Percentiles rank a stretch among this genome's conserved stretches.
Evolutionary conservation across 2,113 vertebrate genomes (phyloP).

Genomic region (Scolopax mira): DNA sequence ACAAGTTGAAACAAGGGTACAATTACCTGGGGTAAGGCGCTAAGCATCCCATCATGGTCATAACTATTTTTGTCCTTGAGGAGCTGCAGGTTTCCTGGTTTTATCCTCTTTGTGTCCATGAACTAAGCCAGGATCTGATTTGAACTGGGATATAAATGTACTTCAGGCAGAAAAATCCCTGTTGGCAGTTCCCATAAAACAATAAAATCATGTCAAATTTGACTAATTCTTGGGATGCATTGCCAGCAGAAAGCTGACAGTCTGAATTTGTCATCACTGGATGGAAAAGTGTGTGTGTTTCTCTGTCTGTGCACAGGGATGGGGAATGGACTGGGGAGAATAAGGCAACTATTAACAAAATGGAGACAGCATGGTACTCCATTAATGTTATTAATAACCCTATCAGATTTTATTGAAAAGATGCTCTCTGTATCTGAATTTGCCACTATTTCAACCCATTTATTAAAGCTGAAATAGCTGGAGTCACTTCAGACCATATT

Average conservation of each 20-base stretch:
- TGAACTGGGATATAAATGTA: slow-evolving; percentile 60
- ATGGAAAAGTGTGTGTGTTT: slow-evolving; percentile 46
- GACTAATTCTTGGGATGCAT: slow-evolving; percentile 57
- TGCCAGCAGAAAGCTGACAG: slow-evolving; percentile 65
- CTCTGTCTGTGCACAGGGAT: not conserved
- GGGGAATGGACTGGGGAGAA: slow-evolving; percentile 25
- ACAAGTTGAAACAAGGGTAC: not conserved
- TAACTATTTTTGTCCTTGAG: slow-evolving; percentile 20
- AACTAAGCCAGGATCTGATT: slow-evolving; percentile 40
- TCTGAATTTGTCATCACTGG: slow-evolving; percentile 60
- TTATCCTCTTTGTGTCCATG: slow-evolving; percentile 18
- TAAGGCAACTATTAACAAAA: slow-evolving; percentile 61
- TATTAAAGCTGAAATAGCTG: slow-evolving; percentile 80
- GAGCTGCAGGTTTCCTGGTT: slow-evolving; percentile 22
- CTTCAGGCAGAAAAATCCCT: slow-evolving; percentile 66
- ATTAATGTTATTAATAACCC: slow-evolving; percentile 85
- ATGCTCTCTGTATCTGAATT: slow-evolving; percentile 78
- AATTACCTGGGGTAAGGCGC: not conserved
- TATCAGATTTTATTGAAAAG: slow-evolving; percentile 82
- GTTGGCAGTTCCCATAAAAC: slow-evolving; percentile 67
- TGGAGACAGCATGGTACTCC: slow-evolving; percentile 59
- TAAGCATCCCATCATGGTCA: not conserved
- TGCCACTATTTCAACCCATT: slow-evolving; percentile 79
- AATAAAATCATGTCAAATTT: slow-evolving; percentile 71
- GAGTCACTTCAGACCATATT: slow-evolving; percentile 78